These are phyloP conservation scores for Heliconius nattereri DNA, from an alignment of 1,140 invertebrate species.

Conservation along the genomic window DNA sequence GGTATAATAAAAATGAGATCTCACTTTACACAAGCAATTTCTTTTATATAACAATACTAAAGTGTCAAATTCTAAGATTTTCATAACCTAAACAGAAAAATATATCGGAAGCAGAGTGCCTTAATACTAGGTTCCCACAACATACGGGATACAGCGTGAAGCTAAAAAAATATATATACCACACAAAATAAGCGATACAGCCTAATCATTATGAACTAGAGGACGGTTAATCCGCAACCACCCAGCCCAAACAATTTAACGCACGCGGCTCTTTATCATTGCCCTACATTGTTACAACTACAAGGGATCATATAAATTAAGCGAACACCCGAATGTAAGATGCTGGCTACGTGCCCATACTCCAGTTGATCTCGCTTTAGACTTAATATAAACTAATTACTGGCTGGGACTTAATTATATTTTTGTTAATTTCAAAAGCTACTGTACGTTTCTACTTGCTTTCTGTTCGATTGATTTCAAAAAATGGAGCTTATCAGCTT, in stretches of 20 bases:
- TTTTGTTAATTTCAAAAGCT: neutral
- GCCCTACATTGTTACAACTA: constrained; percentile 23
- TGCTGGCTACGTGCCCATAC: constrained; percentile 19
- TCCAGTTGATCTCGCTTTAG: constrained; percentile 2
- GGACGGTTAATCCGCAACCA: constrained; percentile 31
- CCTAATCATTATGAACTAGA: constrained; percentile 26
- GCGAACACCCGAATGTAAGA: constrained; percentile 18
- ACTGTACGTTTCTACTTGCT: no score
- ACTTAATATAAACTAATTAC: neutral
- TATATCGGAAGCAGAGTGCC: no score
- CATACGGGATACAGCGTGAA: no score
- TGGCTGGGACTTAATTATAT: neutral
- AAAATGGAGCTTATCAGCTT: no score
- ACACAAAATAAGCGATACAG: neutral
- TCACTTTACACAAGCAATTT: no score
- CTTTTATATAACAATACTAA: no score
- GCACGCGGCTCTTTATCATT: constrained; percentile 36
- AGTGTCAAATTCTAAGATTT: no score
- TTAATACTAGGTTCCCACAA: no score
- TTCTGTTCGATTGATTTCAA: no score
- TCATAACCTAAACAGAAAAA: no score
- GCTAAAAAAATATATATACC: no score
- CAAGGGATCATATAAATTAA: constrained; percentile 28
- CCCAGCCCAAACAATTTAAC: constrained; percentile 35
- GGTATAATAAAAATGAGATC: no score